Evolutionary conservation across 2,113 vertebrate species (phyloP), one percentile per base, ranked within the genome.

Genomic region (Lagenorhynchus albirostris): DNA sequence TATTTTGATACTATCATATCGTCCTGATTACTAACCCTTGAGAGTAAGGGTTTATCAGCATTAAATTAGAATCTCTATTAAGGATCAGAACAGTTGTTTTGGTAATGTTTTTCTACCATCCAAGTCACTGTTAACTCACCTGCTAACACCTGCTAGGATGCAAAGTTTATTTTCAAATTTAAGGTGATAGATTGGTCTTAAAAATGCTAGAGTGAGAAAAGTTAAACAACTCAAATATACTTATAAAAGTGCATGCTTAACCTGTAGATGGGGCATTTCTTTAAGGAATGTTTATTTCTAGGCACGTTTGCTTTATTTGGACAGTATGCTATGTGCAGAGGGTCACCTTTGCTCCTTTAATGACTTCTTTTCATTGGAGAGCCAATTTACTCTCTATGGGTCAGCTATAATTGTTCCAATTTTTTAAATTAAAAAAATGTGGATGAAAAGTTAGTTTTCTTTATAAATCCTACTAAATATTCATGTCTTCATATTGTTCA

Each of bases 201-300:
- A 73, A 82, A 83, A 53, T 77, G 44, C 5, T 92, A 53, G 38
- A 33, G 15, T 79, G 14, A 68, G 90, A 62, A 95, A 88, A 41
- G 7, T 89, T 95, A 87, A 83, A 11, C 8, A 83, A 26, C 23
- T 95, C 20, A 41, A 53, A 53, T 83, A 63, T 38, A 60, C 4
- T 3, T 14, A 17, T 23, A 62, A 71, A 95, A 71, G 60, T 58
- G 13, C 38, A 17, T 44, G 36, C n/a, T 89, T 73, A 89, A 85
- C 80, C 33, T 65, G 50, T 76, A 86, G 60, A 50, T 85, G 12
- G 8, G 12, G 1, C 33, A 18, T 79, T 93, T 8, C n/a, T 79
- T 97, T 7, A 87, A 77, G 41, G 92, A 83, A 33, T 95, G 11
- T 77, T 74, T 81, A 50, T 83, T 95, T 88, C 13, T 71, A 25